These are phyloP conservation scores for Epistrophella euchroma DNA, from an alignment of 2,888 invertebrate genomes.

Conservation along the genomic window DNA sequence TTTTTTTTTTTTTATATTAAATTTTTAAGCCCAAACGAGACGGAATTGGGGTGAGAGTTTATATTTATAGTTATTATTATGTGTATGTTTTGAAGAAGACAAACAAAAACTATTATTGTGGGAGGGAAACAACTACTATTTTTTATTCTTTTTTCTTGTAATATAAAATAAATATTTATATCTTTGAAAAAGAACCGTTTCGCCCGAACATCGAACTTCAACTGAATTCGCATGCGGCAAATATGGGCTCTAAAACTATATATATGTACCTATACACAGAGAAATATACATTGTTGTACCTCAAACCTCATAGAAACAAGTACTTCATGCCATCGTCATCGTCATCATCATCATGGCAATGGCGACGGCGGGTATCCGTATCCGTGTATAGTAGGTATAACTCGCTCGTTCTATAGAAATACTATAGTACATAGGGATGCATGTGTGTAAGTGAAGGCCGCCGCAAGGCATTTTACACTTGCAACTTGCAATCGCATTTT, in stretches of 20 bases:
- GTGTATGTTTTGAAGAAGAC: background rate
- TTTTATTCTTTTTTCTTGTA: conserved; percentile 3
- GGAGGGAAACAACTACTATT: conserved; percentile 40
- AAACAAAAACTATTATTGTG: conserved; percentile 36
- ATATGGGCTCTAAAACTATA: conserved; percentile 55
- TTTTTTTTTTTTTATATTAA: background rate
- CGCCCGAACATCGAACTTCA: conserved; percentile 76
- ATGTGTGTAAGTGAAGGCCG: conserved; percentile 73
- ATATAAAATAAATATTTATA: conserved; percentile 69
- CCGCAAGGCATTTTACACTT: conserved; percentile 74
- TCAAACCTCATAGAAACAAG: conserved; percentile 51
- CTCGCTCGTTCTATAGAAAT: conserved; percentile 35
- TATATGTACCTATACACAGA: conserved; percentile 14
- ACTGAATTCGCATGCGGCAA: conserved; percentile 75
- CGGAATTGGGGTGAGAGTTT: conserved; percentile 39
- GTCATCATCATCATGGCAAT: conserved; percentile 27
- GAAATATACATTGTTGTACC: conserved; percentile 53
- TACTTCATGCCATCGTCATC: conserved; percentile 33
- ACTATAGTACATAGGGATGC: background rate
- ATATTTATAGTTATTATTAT: conserved; percentile 24
- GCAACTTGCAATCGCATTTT: conserved; percentile 73
- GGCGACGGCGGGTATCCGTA: conserved; percentile 23
- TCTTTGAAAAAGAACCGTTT: conserved; percentile 74
- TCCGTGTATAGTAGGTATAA: background rate
- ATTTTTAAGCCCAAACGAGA: conserved; percentile 20